Evolutionary conservation across 2,888 invertebrate species (phyloP).

Genomic region (Ceratothoa steindachneri): DNA sequence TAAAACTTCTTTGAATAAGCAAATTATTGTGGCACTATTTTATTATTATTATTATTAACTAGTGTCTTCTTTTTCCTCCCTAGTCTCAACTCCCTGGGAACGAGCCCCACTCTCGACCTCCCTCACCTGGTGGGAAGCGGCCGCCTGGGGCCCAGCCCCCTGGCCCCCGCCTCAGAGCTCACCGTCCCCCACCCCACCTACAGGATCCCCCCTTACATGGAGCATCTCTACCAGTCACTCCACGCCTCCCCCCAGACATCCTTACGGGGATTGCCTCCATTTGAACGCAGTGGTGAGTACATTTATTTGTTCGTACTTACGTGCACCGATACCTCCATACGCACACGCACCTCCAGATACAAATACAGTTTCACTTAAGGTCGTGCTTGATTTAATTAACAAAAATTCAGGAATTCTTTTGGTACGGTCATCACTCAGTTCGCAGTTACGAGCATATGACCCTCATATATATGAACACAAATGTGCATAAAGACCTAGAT

Average conservation of each 20-base stretch:
- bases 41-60: too few relatives aligned
- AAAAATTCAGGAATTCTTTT: too few relatives aligned
- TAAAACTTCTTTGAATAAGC: too few relatives aligned
- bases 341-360: not conserved
- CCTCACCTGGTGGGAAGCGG: slow-evolving; percentile 53
- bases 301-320: not conserved
- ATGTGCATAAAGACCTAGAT: too few relatives aligned
- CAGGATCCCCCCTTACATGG: slow-evolving; percentile 67
- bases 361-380: too few relatives aligned
- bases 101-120: slow-evolving; percentile 51
- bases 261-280: slow-evolving; percentile 59
- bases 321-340: not conserved
- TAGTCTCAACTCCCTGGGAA: slow-evolving; percentile 49
- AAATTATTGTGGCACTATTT: too few relatives aligned
- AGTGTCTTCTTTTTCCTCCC: not conserved
- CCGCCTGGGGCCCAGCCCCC: slow-evolving; percentile 55
- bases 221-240: slow-evolving; percentile 70
- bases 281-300: slow-evolving; percentile 57
- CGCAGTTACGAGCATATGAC: too few relatives aligned
- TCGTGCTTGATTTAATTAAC: too few relatives aligned
- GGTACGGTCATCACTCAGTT: too few relatives aligned
- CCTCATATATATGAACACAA: too few relatives aligned
- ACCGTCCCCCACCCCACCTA: slow-evolving; percentile 62
- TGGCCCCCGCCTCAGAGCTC: slow-evolving; percentile 54
- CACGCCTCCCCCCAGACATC: slow-evolving; percentile 65